Evolutionary conservation across 2,797 vertebrate genomes (phyloP).

Genomic region (Sebastes iracundus): DNA sequence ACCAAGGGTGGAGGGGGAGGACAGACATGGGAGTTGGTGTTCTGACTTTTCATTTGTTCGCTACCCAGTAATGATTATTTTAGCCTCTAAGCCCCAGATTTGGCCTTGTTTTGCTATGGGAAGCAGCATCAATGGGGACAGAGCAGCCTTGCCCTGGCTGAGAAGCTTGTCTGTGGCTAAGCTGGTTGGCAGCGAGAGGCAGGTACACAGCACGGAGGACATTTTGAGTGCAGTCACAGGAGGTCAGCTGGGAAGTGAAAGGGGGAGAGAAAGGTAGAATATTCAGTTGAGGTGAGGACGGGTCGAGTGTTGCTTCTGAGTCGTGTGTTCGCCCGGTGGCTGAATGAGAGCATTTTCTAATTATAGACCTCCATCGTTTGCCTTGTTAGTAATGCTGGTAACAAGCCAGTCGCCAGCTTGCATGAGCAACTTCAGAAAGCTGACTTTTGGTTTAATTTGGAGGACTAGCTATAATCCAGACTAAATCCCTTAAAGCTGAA

Average conservation of each 20-base stretch:
- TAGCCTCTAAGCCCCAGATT: slow-evolving; percentile 79
- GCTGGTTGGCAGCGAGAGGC: slow-evolving; percentile 63
- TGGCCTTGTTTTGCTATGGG: slow-evolving; percentile 76
- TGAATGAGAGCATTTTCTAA: slow-evolving; percentile 65
- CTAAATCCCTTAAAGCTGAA: slow-evolving; percentile 84
- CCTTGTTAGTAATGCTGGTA: slow-evolving; percentile 70
- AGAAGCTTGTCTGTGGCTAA: slow-evolving; percentile 73
- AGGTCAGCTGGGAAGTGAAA: slow-evolving; percentile 42
- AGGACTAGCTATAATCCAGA: slow-evolving; percentile 87
- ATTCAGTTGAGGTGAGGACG: not conserved
- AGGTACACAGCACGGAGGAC: slow-evolving; percentile 65
- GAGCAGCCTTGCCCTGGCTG: slow-evolving; percentile 66
- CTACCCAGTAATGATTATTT: slow-evolving; percentile 81
- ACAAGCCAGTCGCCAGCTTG: slow-evolving; percentile 79
- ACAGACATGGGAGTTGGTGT: slow-evolving; percentile 53
- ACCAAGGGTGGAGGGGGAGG: slow-evolving; percentile 42
- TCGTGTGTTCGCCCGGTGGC: slow-evolving; percentile 30
- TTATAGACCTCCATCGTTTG: slow-evolving; percentile 66
- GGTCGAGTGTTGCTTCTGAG: slow-evolving; percentile 11
- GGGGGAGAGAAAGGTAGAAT: not conserved
- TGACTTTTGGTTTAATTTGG: slow-evolving; percentile 89
- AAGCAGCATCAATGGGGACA: slow-evolving; percentile 66
- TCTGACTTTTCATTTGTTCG: slow-evolving; percentile 76
- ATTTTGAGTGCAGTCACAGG: slow-evolving; percentile 36
- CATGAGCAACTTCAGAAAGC: slow-evolving; percentile 84